Evolutionary conservation across 2,113 vertebrate species (phyloP).

Genomic region (Pelobates fuscus): DNA sequence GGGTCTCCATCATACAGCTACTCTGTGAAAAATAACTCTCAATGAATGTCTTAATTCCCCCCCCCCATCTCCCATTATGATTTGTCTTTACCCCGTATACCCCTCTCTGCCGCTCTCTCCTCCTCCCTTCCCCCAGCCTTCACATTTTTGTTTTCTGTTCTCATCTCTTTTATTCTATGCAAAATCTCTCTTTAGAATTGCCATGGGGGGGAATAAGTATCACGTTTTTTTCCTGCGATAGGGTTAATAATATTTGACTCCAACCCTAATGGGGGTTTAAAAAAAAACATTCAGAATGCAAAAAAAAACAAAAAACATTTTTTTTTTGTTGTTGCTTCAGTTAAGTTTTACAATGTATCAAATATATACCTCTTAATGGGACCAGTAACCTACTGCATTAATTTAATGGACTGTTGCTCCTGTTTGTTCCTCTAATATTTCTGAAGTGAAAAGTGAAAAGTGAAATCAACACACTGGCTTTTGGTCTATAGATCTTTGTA

Average conservation of each 20-base stretch:
- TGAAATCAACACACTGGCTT: no score
- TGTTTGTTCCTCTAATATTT: no score
- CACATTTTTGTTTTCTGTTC: conserved; percentile 9
- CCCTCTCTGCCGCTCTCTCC: conserved; percentile 6
- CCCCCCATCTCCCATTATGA: conserved; percentile 20
- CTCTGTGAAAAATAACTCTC: conserved; percentile 46
- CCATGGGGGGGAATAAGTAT: neutral
- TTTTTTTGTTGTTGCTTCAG: neutral
- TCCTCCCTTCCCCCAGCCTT: neutral
- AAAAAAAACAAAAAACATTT: no score
- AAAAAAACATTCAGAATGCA: neutral
- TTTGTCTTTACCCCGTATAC: neutral
- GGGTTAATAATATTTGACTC: conserved; percentile 2
- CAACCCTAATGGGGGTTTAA: neutral
- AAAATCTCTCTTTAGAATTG: conserved; percentile 7
- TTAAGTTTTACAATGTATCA: neutral
- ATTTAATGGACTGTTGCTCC: no score
- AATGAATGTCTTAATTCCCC: conserved; percentile 51
- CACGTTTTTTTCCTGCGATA: neutral
- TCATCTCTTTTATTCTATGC: conserved; percentile 9
- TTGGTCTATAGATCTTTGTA: no score
- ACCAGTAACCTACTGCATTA: no score
- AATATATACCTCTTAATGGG: neutral
- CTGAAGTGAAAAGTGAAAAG: neutral
- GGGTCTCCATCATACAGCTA: conserved; percentile 41